These are phyloP conservation scores for Chrysopa pallens DNA, from an alignment of 1,140 invertebrate species.

Conservation along the genomic window DNA sequence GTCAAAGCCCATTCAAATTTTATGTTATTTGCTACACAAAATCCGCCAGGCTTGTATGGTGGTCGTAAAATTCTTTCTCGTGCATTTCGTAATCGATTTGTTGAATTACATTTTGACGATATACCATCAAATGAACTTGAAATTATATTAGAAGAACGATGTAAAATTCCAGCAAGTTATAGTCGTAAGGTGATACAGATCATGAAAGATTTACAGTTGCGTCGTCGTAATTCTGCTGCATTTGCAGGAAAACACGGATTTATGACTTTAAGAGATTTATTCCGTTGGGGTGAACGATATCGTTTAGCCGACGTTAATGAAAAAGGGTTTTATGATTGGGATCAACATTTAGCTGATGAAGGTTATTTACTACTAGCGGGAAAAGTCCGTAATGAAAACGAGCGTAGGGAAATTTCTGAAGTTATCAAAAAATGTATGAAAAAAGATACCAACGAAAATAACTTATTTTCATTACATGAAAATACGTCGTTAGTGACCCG, in stretches of 20 bases:
- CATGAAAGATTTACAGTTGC: constrained; percentile 76
- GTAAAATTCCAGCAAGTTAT: constrained; percentile 72
- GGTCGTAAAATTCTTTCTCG: constrained; percentile 90
- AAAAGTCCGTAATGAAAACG: constrained; percentile 73
- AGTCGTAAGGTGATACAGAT: constrained; percentile 85
- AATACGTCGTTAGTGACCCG: constrained; percentile 62
- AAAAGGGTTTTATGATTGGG: constrained; percentile 80
- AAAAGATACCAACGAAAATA: constrained; percentile 48
- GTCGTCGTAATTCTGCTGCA: constrained; percentile 66
- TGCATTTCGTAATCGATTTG: constrained; percentile 94
- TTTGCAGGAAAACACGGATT: constrained; percentile 91
- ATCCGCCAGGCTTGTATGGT: constrained; percentile 93
- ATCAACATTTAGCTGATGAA: constrained; percentile 93
- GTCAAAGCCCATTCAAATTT: constrained; percentile 89
- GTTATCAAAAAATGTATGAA: constrained; percentile 77
- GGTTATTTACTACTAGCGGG: constrained; percentile 90
- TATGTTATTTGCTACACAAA: constrained; percentile 97
- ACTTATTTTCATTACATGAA: constrained; percentile 56
- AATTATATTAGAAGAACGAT: constrained; percentile 77
- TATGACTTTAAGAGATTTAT: constrained; percentile 88
- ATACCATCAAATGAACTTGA: constrained; percentile 80
- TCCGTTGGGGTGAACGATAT: constrained; percentile 95
- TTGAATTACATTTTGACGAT: constrained; percentile 93
- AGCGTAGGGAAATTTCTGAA: constrained; percentile 51
- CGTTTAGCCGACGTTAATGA: constrained; percentile 39